A percentile compares a stretch with the other conserved stretches of the same genome.
Conservation (phyloP, 2,113 vertebrate genomes). For the Cebidichthys violaceus region DNA sequence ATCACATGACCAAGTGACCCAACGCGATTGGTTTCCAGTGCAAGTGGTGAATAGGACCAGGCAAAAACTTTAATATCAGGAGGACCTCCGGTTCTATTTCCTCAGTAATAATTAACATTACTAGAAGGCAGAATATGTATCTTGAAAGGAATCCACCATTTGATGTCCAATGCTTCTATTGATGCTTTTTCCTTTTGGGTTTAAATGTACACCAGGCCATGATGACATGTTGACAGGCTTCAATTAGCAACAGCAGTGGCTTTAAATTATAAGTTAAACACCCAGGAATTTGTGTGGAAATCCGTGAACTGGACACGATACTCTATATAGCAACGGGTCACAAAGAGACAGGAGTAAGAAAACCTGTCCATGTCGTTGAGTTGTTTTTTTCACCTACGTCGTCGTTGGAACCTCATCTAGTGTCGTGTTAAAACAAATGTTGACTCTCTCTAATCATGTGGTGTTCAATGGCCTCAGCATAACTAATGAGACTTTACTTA, state of each 20-base stretch:
- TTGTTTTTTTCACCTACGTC: not conserved
- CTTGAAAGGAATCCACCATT: not conserved
- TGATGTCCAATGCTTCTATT: not conserved
- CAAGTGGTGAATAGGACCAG: not conserved
- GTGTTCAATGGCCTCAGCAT: not conserved
- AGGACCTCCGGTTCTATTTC: not conserved
- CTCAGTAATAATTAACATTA: not conserved
- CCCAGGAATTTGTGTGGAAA: not conserved
- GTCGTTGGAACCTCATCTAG: not conserved
- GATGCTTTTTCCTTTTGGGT: not conserved
- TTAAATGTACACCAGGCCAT: not conserved
- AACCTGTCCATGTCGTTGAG: not conserved
- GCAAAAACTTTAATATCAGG: not conserved
- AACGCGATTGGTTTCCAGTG: constrained; percentile 5
- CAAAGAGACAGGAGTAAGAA: not conserved
- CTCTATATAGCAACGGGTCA: not conserved
- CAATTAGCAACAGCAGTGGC: not conserved
- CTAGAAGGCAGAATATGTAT: not conserved
- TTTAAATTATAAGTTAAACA: not conserved
- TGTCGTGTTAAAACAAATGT: not conserved
- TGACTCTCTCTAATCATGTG: not conserved
- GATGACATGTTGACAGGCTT: not conserved
- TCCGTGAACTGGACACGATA: not conserved
- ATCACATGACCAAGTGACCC: constrained; percentile 41
- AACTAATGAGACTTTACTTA: not conserved